phyloP scores from a whole-genome alignment of 2,888 invertebrate genomes.

The Lamellibrachia satsuma region DNA sequence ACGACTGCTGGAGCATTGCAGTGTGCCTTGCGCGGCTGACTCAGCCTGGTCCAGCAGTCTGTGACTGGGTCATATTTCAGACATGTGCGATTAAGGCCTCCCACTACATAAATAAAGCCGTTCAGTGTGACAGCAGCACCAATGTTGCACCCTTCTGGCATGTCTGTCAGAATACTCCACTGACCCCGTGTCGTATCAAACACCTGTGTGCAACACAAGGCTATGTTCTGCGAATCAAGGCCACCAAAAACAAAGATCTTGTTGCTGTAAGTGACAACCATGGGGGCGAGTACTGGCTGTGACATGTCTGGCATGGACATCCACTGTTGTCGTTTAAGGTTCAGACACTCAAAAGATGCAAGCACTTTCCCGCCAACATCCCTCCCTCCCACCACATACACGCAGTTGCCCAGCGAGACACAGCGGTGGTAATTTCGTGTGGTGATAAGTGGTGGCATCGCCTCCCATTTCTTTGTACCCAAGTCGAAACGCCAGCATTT shows the following conservation, averaged over 20 bases:
- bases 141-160: slow-evolving; percentile 35
- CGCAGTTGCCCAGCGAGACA: slow-evolving; percentile 31
- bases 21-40: slow-evolving; percentile 33
- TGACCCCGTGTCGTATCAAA: slow-evolving; percentile 36
- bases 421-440: slow-evolving; percentile 33
- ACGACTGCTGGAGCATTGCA: slow-evolving; percentile 37
- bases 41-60: slow-evolving; percentile 34
- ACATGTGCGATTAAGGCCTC: slow-evolving; percentile 34
- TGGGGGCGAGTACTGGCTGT: slow-evolving; percentile 33
- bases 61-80: slow-evolving; percentile 31
- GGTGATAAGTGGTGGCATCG: slow-evolving; percentile 29
- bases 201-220: slow-evolving; percentile 22
- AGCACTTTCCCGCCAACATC: slow-evolving; percentile 32
- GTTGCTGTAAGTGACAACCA: slow-evolving; percentile 31
- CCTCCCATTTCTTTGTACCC: slow-evolving; percentile 32
- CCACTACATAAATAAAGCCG: slow-evolving; percentile 36
- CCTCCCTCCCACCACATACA: slow-evolving; percentile 38
- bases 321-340: slow-evolving; percentile 20
- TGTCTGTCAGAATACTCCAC: slow-evolving; percentile 33
- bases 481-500: slow-evolving; percentile 35
- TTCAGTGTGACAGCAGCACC: slow-evolving; percentile 35
- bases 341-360: slow-evolving; percentile 25
- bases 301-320: slow-evolving; percentile 25
- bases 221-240: slow-evolving; percentile 28
- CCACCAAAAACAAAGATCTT: slow-evolving; percentile 38